Evolutionary conservation across 2,797 vertebrate genomes (phyloP), one percentile per base, ranked within the genome.

Genomic region (Acomys russatus): DNA sequence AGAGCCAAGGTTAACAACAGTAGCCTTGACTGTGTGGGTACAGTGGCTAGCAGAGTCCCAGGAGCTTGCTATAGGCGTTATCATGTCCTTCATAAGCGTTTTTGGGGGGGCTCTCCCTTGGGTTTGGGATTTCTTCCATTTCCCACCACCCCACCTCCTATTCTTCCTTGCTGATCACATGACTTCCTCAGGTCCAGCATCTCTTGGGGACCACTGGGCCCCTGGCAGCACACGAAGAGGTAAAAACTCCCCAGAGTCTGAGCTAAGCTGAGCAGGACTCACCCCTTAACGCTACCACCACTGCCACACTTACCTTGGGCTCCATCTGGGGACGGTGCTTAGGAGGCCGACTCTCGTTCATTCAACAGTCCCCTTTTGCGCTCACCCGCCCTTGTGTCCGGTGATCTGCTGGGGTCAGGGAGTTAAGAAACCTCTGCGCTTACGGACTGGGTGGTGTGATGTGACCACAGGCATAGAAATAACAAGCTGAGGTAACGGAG

Each of bases 81-180:
- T n/a, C 17, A 22, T 70, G 80, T 74, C 44, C 11, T 79, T n/a
- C 0, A 6, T 56, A n/a, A 70, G 44, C 80, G 54, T 56, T 38
- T 68, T 4, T 0, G 5, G 49, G 12, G 85, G 49, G 0, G 0
- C 18, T 59, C 66, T 49, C 23, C 9, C 51, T 68, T 68, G 35
- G 35, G 33, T 51, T 80, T 38, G 73, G 23, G 28, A 8, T 64
- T 71, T n/a, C 44, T 54, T 14, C 33, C n/a, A 33, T 20, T 38
- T 22, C 59, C 68, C 2, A 35, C 23, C 2, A 25, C 38, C n/a
- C 25, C 2, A 9, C 44, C 25, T 49, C 51, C 2, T 23, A 15
- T 28, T 56, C 44, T 35, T 44, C 7, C 20, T 12, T 64, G 23
- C 2, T n/a, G 80, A 56, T 59, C 82, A 49, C n/a, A 3, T 38